Conservation (phyloP, 2,797 vertebrate genomes). For the Muscicapa comitata region DNA sequence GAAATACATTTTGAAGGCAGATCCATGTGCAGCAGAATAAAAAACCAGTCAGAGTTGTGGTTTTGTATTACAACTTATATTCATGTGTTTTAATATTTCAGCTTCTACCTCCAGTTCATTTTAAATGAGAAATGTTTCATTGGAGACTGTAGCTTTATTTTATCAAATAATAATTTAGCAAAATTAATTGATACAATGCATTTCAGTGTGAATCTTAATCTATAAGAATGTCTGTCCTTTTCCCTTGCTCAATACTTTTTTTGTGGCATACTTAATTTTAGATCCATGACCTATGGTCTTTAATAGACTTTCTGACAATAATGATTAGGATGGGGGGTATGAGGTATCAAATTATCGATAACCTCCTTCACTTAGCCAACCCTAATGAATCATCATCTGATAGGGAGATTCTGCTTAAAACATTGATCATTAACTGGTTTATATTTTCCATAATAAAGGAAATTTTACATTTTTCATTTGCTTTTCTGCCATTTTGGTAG, state of each 20-base stretch:
- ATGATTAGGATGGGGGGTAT: constrained; percentile 59
- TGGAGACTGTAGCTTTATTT: neutral
- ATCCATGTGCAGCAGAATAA: neutral
- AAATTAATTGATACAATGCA: neutral
- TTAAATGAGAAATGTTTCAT: neutral
- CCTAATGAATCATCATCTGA: constrained; percentile 49
- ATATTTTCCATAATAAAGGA: neutral
- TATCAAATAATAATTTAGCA: neutral
- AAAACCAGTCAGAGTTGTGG: accelerated
- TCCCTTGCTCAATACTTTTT: constrained; percentile 4
- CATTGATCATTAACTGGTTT: neutral
- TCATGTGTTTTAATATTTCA: neutral
- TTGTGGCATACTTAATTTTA: constrained; percentile 53
- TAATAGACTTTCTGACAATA: constrained; percentile 76
- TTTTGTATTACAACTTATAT: neutral
- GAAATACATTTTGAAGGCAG: neutral
- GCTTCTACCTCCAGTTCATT: neutral
- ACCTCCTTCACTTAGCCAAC: constrained; percentile 43
- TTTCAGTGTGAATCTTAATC: neutral
- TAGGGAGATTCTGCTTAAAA: constrained; percentile 2
- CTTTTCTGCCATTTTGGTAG: neutral
- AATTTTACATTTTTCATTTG: neutral
- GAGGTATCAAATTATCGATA: constrained; percentile 61
- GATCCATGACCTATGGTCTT: constrained; percentile 64
- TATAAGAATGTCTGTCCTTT: neutral